Base-by-base conservation (phyloP, 2,888 invertebrate genomes). In the Cataglyphis altisquamis region DNA sequence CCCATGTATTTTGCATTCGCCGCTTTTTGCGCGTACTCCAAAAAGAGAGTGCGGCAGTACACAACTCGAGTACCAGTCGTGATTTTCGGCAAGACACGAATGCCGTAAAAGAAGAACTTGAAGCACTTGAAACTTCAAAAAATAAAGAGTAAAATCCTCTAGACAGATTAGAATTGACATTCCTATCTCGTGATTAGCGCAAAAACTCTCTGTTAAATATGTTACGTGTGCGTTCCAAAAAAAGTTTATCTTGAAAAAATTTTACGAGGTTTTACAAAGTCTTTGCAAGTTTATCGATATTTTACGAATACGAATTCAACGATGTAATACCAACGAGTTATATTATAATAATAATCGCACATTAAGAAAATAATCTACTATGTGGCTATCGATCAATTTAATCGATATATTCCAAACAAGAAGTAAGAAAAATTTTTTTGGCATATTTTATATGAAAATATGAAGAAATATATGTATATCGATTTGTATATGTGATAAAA, bases 1-100 rank as follows among this genome's bases (percentile, higher is more conserved):
- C 89, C 90, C 89, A 86, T 74, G 89, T 89, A 90, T 90, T 87
- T 89, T 89, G 84, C 74, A 90, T 89, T 89, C 83, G 64, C 60
- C 60, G 77, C 73, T 87, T 89, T 89, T 89, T 90, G 82, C 82
- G 83, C 87, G 68, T 73, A 68, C 21, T 68, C 45, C 21, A 36
- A 60, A 72, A 48, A 60, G 48, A 62, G 12, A 48, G 3, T 39
- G 18, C 66, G 66, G 36, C 25, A 55, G 39, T 52, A 15, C 60
- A 18, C 3, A 60, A 41, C 25, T 25, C 21, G 21, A 45, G 21
- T 6, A 12, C 21, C 75, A 52, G 25, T 36, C 41, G 41, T 12
- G 8, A 77, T 77, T 68, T 75, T 75, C 18, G 48, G 64, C 12
- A 25, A 36, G 36, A 75, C 29, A 25, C 48, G 36, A 64, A 60